A percentile compares a stretch with the other conserved stretches of the same genome.
Evolutionary conservation across 1,140 invertebrate genomes (phyloP).

Genomic region (Hypothenemus hampei): DNA sequence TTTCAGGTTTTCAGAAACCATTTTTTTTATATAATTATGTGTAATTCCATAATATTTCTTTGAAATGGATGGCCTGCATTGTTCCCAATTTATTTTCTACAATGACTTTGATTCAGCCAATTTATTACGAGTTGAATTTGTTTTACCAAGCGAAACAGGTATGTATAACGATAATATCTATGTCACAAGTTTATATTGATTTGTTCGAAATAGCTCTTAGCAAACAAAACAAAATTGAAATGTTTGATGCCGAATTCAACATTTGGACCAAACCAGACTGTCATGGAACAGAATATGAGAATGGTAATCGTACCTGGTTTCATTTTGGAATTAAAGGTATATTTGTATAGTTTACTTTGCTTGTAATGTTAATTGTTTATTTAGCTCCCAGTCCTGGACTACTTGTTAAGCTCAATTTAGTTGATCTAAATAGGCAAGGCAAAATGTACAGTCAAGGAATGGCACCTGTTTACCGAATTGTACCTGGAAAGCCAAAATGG

Average conservation of each 20-base stretch:
- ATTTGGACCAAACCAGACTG: constrained; percentile 89
- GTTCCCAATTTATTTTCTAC: constrained; percentile 65
- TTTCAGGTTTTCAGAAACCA: neutral
- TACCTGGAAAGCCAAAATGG: constrained; percentile 70
- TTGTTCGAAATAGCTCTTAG: constrained; percentile 32
- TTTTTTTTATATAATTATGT: constrained; percentile 10
- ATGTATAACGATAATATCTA: constrained; percentile 4
- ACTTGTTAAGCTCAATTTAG: constrained; percentile 73
- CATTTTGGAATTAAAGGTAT: constrained; percentile 73
- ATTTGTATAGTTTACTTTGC: neutral
- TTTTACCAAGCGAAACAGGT: constrained; percentile 47
- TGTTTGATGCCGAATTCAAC: constrained; percentile 77
- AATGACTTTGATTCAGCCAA: constrained; percentile 87
- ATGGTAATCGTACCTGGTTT: constrained; percentile 90
- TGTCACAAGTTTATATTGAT: neutral
- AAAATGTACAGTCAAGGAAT: constrained; percentile 91
- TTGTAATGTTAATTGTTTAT: constrained; percentile 17
- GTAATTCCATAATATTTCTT: constrained; percentile 8
- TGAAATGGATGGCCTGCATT: constrained; percentile 48
- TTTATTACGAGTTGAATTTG: constrained; percentile 68
- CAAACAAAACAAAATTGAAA: constrained; percentile 42
- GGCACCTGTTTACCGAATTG: constrained; percentile 70
- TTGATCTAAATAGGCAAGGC: constrained; percentile 84
- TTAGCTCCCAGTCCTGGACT: constrained; percentile 52
- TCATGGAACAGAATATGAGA: constrained; percentile 82